These are phyloP conservation scores for Porites cylindrica DNA, from an alignment of 92 coral and sea anemone species.

Conservation along the genomic window DNA sequence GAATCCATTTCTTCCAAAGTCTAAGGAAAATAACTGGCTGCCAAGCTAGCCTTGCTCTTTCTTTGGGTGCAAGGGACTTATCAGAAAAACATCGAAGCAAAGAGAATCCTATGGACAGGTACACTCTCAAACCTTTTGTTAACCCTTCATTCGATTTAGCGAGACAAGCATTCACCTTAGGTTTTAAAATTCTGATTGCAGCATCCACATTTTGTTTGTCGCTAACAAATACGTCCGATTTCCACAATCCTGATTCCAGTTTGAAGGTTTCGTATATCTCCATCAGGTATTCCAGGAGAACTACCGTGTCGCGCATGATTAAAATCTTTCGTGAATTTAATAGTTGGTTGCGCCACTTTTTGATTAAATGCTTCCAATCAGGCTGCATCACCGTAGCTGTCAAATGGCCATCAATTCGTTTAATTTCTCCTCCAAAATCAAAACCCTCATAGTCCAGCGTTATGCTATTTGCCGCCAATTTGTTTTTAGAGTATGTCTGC, in stretches of 20 bases:
- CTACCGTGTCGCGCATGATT: background rate
- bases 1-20: conserved; percentile 26
- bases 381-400: no score
- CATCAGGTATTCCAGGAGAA: conserved; percentile 25
- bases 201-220: conserved; percentile 46
- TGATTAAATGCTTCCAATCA: background rate
- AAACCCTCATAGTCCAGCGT: no score
- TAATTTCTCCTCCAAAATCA: no score
- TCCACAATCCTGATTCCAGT: conserved; percentile 38
- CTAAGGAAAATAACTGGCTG: conserved; percentile 11
- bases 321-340: background rate
- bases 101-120: background rate
- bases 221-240: conserved; percentile 17
- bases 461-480: no score
- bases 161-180: background rate
- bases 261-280: background rate
- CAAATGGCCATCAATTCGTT: no score
- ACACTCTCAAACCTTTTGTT: background rate
- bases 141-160: background rate
- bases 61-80: conserved; percentile 3
- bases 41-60: conserved; percentile 29
- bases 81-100: background rate
- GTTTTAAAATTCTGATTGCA: background rate
- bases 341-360: conserved; percentile 44
- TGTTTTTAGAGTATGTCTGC: no score